Evolutionary conservation across 2,888 invertebrate genomes (phyloP).

Genomic region (Arenicola marina): DNA sequence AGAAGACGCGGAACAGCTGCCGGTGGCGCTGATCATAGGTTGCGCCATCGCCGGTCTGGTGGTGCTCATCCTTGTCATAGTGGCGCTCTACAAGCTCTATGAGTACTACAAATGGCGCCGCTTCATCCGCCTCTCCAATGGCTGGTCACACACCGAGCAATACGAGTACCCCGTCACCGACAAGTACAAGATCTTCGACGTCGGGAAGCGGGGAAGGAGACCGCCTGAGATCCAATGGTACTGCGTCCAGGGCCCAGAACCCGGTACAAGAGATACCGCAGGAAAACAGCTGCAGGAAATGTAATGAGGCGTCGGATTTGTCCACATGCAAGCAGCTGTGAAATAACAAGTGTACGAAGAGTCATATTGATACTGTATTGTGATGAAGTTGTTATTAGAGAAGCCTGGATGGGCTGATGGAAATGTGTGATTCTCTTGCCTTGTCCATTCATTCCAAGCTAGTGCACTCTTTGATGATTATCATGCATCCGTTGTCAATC

Average conservation of each 20-base stretch:
- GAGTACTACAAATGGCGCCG: slow-evolving; percentile 9
- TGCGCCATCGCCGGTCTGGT: slow-evolving; percentile 1
- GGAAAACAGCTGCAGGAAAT: background rate
- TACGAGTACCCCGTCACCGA: slow-evolving; percentile 10
- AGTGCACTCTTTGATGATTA: too few relatives aligned
- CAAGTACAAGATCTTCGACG: slow-evolving; percentile 3
- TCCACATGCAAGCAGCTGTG: too few relatives aligned
- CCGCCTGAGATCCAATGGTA: background rate
- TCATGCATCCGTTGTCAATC: too few relatives aligned
- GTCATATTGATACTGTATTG: too few relatives aligned
- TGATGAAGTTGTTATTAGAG: too few relatives aligned
- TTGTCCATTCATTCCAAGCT: too few relatives aligned
- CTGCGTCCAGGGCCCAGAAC: background rate
- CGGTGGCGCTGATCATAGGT: slow-evolving; percentile 5
- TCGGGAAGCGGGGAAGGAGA: slow-evolving; percentile 3
- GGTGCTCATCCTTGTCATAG: slow-evolving; percentile 3
- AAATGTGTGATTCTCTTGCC: too few relatives aligned
- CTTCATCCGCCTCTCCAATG: background rate
- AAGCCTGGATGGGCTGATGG: too few relatives aligned
- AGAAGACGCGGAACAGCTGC: background rate
- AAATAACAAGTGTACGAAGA: too few relatives aligned
- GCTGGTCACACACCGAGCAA: background rate
- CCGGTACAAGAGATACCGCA: background rate
- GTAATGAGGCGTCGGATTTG: too few relatives aligned
- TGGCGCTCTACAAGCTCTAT: slow-evolving; percentile 8